phyloP scores from a whole-genome alignment of 2,113 vertebrate species.

The Phocoena sinus region DNA sequence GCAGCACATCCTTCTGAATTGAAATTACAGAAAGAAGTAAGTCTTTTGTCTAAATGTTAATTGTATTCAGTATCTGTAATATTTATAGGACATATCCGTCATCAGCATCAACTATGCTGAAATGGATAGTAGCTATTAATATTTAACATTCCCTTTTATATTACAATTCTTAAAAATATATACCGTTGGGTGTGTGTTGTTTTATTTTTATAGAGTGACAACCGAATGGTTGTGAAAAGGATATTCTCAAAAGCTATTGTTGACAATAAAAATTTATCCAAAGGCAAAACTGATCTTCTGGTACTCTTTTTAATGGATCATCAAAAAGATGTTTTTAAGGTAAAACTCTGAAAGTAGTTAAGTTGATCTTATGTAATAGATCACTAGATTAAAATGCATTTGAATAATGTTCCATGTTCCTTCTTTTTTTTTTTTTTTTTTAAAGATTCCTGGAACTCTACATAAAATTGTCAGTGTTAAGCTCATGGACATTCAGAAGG shows the following conservation, averaged over 20 bases:
- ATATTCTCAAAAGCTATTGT: constrained; percentile 93
- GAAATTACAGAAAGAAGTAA: constrained; percentile 93
- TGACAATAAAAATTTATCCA: constrained; percentile 90
- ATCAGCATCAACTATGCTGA: not conserved
- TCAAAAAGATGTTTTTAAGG: constrained; percentile 95
- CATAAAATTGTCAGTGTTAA: constrained; percentile 96
- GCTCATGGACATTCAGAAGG: constrained; percentile 87
- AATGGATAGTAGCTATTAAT: not conserved
- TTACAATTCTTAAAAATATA: constrained; percentile 4
- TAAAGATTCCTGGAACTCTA: constrained; percentile 89
- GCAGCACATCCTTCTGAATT: constrained; percentile 88
- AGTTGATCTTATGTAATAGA: not conserved
- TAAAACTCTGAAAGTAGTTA: constrained; percentile 69
- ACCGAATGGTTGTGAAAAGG: constrained; percentile 97
- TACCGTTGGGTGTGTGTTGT: not conserved
- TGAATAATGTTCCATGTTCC: not conserved
- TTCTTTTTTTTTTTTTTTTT: not conserved
- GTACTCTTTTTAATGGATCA: constrained; percentile 96
- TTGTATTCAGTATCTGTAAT: not conserved
- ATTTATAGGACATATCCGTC: not conserved
- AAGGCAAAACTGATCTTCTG: constrained; percentile 95
- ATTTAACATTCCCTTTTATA: not conserved
- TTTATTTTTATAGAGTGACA: constrained; percentile 87
- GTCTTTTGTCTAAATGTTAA: not conserved
- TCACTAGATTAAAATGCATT: constrained; percentile 4